phyloP scores from a whole-genome alignment of 2,797 vertebrate genomes.

The Merluccius polli region DNA sequence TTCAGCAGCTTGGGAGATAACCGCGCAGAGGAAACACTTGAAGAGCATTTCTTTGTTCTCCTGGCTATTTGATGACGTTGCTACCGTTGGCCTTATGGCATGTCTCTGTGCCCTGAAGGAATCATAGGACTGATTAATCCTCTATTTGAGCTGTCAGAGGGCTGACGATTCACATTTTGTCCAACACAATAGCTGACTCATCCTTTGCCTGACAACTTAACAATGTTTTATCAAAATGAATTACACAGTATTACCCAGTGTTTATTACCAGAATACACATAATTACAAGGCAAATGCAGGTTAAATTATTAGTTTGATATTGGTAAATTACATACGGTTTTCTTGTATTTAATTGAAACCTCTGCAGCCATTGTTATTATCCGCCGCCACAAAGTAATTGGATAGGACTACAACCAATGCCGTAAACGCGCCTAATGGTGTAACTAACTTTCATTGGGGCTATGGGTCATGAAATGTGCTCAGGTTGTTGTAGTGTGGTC shows the following conservation, averaged over 20 bases:
- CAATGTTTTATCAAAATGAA: not conserved
- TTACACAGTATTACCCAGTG: not conserved
- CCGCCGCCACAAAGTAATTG: not conserved
- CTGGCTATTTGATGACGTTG: not conserved
- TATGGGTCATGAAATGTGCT: not conserved
- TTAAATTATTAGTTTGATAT: not conserved
- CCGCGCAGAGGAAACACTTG: conserved; percentile 7
- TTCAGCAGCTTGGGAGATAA: conserved; percentile 12
- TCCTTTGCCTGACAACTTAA: not conserved
- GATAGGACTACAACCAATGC: not conserved
- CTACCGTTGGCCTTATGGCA: not conserved
- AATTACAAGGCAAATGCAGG: not conserved
- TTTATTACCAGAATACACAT: not conserved
- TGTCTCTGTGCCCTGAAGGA: not conserved
- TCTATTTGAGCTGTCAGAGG: not conserved
- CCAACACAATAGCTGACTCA: not conserved
- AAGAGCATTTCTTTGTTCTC: not conserved
- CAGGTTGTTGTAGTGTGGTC: not conserved
- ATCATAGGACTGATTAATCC: not conserved
- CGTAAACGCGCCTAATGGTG: not conserved
- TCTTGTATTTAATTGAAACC: not conserved
- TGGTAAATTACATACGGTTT: not conserved
- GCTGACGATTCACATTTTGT: not conserved
- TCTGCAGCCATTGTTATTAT: conserved; percentile 2
- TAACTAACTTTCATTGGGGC: not conserved